phyloP scores from a whole-genome alignment of 2,888 invertebrate genomes.

The Tholera decimalis region DNA sequence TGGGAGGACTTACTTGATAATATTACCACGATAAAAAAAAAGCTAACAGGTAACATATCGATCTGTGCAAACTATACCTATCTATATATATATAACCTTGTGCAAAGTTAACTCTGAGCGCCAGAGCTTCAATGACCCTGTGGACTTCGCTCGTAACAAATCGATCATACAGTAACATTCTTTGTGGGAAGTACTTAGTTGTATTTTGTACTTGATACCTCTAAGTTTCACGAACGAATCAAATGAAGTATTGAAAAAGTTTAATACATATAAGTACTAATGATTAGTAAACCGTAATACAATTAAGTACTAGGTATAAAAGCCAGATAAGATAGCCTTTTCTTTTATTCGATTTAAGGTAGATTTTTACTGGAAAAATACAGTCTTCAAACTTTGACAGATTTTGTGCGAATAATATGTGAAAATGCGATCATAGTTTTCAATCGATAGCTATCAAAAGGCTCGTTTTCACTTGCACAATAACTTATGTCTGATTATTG shows the following conservation, averaged over 20 bases:
- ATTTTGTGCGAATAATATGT: too few species aligned
- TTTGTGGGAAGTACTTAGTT: constrained; percentile 14
- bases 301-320: not conserved
- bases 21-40: too few species aligned
- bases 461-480: not conserved
- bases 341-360: too few species aligned
- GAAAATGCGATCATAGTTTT: too few species aligned
- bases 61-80: constrained; percentile 7
- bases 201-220: not conserved
- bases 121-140: constrained; percentile 3
- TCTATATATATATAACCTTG: not conserved
- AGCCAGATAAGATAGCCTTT: too few species aligned
- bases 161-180: constrained; percentile 26
- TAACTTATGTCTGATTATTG: not conserved
- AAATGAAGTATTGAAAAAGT: not conserved
- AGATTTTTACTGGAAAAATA: too few species aligned
- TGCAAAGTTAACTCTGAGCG: constrained; percentile 8
- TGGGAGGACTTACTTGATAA: too few species aligned
- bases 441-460: too few species aligned
- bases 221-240: not conserved
- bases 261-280: constrained; percentile 1
- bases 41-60: not conserved
- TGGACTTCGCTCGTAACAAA: constrained; percentile 11
- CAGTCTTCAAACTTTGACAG: too few species aligned
- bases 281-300: too few species aligned